Evolutionary conservation across 2,113 vertebrate genomes (phyloP).

Genomic region (Anguilla rostrata): DNA sequence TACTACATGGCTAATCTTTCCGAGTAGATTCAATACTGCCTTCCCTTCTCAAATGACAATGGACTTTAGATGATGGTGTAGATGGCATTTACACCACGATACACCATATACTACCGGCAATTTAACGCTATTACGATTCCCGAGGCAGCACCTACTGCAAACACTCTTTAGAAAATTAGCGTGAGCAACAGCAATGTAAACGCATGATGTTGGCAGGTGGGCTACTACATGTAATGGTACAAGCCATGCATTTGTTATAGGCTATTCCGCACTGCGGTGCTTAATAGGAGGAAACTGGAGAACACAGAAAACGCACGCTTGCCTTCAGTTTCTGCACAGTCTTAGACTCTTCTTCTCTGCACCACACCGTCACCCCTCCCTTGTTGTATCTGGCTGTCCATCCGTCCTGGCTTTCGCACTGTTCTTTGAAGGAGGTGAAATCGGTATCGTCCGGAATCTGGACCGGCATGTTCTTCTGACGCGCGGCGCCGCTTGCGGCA

Average conservation of each 20-base stretch:
- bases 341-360: slow-evolving; percentile 69
- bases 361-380: slow-evolving; percentile 77
- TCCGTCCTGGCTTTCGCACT: slow-evolving; percentile 75
- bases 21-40: background rate
- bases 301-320: slow-evolving; percentile 30
- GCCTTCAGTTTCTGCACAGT: slow-evolving; percentile 86
- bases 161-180: background rate
- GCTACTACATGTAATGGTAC: background rate
- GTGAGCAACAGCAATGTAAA: background rate
- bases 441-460: slow-evolving; percentile 81
- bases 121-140: background rate
- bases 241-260: background rate
- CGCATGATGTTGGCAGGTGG: background rate
- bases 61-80: background rate
- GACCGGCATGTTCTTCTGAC: slow-evolving; percentile 65
- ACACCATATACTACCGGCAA: background rate
- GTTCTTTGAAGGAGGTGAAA: slow-evolving; percentile 79
- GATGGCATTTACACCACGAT: background rate
- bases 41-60: background rate
- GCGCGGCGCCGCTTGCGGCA: background rate
- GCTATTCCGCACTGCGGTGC: slow-evolving; percentile 43
- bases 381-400: slow-evolving; percentile 81
- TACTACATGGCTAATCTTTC: background rate
- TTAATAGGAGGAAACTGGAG: background rate
- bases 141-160: background rate